Conservation (phyloP, 2,797 vertebrate genomes). For the Acrossocheilus wenchowensis region DNA sequence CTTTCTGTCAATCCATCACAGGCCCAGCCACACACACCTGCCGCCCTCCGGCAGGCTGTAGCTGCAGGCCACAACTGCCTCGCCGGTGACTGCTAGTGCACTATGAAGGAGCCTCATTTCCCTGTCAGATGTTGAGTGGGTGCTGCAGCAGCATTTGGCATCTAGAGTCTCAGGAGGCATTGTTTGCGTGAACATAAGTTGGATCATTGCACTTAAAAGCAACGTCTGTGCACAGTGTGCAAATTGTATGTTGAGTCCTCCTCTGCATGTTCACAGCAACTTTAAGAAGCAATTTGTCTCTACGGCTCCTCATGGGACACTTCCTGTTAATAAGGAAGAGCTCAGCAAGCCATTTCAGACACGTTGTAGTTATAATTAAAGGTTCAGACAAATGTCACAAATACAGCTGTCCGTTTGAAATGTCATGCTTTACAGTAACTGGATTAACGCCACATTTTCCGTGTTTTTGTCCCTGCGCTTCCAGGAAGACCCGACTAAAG, state of each 20-base stretch:
- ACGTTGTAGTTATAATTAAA: constrained; percentile 22
- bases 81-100: constrained; percentile 13
- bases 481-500: constrained; percentile 64
- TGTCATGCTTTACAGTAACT: background rate
- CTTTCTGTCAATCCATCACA: constrained; percentile 51
- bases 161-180: constrained; percentile 25
- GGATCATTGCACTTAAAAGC: constrained; percentile 19
- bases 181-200: background rate
- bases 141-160: constrained; percentile 16
- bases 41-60: constrained; percentile 74
- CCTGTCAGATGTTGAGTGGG: constrained; percentile 43
- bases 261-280: constrained; percentile 12
- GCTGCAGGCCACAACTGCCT: constrained; percentile 54
- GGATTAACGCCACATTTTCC: constrained; percentile 61
- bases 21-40: constrained; percentile 77
- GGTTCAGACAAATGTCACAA: constrained; percentile 32
- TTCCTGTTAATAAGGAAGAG: constrained; percentile 17
- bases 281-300: background rate
- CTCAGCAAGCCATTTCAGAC: constrained; percentile 23
- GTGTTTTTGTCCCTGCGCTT: constrained; percentile 53
- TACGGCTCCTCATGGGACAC: background rate
- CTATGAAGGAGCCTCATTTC: constrained; percentile 26
- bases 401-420: constrained; percentile 14
- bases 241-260: background rate
- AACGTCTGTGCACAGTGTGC: background rate